These are phyloP conservation scores for Tenodera sinensis DNA, from an alignment of 2,888 invertebrate genomes.

Conservation along the genomic window DNA sequence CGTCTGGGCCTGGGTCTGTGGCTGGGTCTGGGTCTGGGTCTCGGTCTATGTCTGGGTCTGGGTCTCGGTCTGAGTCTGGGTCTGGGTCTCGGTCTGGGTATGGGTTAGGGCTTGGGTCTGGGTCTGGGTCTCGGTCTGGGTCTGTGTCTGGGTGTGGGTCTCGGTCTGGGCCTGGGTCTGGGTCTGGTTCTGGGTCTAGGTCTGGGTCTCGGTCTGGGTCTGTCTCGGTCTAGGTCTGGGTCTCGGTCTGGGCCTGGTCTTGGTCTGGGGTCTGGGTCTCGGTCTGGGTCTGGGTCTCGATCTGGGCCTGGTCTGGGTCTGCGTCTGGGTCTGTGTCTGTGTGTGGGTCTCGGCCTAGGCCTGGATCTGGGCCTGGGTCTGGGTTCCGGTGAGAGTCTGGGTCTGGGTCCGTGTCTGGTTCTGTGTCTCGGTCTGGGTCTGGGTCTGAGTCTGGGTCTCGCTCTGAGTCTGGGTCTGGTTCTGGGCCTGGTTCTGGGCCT, in stretches of 20 bases:
- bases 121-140: background rate
- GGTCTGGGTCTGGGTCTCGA: background rate
- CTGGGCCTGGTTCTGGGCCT: slow-evolving; percentile 33
- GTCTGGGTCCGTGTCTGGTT: background rate
- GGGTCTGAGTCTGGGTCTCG: background rate
- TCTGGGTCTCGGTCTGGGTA: background rate
- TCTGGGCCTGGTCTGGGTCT: background rate
- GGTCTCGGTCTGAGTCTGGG: background rate
- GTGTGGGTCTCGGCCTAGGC: background rate
- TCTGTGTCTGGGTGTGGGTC: background rate
- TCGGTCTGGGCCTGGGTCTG: background rate
- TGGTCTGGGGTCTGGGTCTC: background rate
- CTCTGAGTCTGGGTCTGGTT: too few relatives aligned
- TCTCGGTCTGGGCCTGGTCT: slow-evolving; percentile 16
- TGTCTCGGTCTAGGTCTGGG: slow-evolving; percentile 30
- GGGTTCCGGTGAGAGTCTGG: background rate
- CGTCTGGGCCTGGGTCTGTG: background rate
- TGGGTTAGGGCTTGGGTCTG: background rate
- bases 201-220: slow-evolving; percentile 32
- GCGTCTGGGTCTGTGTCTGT: background rate
- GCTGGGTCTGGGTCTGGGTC: too few relatives aligned
- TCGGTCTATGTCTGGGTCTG: background rate
- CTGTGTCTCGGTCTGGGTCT: too few relatives aligned
- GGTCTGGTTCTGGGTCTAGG: too few relatives aligned
- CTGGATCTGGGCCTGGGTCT: background rate